A percentile compares a stretch with the other conserved stretches of the same genome.
phyloP scores from a whole-genome alignment of 2,888 invertebrate genomes.

The Deilephila elpenor region DNA sequence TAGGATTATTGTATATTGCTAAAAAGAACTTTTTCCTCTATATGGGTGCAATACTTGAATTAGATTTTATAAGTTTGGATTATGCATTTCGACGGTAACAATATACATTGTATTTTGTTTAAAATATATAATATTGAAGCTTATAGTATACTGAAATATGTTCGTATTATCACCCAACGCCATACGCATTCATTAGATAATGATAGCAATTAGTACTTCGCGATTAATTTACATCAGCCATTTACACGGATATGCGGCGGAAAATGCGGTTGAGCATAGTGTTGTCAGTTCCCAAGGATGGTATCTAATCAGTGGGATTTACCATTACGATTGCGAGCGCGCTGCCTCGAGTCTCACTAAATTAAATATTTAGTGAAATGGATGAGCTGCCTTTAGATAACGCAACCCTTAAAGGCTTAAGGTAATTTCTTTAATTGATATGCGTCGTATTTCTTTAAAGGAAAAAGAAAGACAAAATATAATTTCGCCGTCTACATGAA shows the following conservation, averaged over 20 bases:
- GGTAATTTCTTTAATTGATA: constrained; percentile 16
- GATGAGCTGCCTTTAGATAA: constrained; percentile 75
- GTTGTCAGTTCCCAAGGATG: constrained; percentile 77
- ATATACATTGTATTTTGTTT: too few relatives aligned
- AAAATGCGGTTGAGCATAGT: constrained; percentile 62
- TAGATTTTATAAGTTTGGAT: too few relatives aligned
- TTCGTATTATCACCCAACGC: too few relatives aligned
- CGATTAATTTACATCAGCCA: not conserved
- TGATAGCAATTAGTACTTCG: not conserved
- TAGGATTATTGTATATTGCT: too few relatives aligned
- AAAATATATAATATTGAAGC: too few relatives aligned
- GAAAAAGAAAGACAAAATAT: too few relatives aligned
- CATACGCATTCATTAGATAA: not conserved
- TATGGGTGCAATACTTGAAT: too few relatives aligned
- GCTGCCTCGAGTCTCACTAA: constrained; percentile 57
- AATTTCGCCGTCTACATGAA: too few relatives aligned
- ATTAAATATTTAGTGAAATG: constrained; percentile 80
- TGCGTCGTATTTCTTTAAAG: not conserved
- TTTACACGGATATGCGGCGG: constrained; percentile 44
- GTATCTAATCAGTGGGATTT: constrained; percentile 80
- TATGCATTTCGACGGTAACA: too few relatives aligned
- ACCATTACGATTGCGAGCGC: constrained; percentile 70
- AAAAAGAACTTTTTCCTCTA: too few relatives aligned
- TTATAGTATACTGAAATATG: too few relatives aligned
- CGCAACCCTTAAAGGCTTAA: constrained; percentile 61